phyloP scores from a whole-genome alignment of 2,888 invertebrate genomes.

The Macaria notata region DNA sequence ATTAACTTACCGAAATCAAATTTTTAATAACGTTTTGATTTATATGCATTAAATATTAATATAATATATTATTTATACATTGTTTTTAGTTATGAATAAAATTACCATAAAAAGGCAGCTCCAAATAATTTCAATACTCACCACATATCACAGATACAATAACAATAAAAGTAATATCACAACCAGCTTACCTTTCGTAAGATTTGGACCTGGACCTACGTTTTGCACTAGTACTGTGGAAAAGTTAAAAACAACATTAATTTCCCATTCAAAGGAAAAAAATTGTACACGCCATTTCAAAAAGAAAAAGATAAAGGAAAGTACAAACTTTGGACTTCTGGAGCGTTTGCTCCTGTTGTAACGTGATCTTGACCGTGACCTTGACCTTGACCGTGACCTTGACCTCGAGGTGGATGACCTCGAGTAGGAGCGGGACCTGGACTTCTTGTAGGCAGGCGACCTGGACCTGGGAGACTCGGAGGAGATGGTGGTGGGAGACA shows the following conservation, averaged over 20 bases:
- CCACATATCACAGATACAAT: constrained; percentile 1
- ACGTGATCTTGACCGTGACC: constrained; percentile 39
- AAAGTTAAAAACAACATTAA: constrained; percentile 40
- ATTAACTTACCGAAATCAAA: no score
- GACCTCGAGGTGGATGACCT: constrained; percentile 42
- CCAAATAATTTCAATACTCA: neutral
- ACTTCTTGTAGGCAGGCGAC: constrained; percentile 33
- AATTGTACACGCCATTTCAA: neutral
- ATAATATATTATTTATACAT: no score
- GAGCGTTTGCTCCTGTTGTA: constrained; percentile 56
- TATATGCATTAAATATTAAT: no score
- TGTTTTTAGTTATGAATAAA: no score
- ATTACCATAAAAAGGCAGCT: no score
- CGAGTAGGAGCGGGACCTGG: constrained; percentile 34
- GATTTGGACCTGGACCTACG: constrained; percentile 72
- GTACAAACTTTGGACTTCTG: constrained; percentile 72
- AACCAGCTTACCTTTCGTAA: constrained; percentile 70
- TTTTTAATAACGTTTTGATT: no score
- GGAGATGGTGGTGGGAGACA: constrained; percentile 16
- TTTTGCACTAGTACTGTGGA: constrained; percentile 64
- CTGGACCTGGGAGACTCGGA: constrained; percentile 12
- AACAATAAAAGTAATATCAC: constrained; percentile 32
- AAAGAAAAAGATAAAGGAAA: constrained; percentile 16
- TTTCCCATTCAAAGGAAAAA: constrained; percentile 10
- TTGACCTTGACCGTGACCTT: constrained; percentile 38